These are phyloP conservation scores for Acanthurus tractus DNA, from an alignment of 2,797 vertebrate genomes.

Conservation along the genomic window DNA sequence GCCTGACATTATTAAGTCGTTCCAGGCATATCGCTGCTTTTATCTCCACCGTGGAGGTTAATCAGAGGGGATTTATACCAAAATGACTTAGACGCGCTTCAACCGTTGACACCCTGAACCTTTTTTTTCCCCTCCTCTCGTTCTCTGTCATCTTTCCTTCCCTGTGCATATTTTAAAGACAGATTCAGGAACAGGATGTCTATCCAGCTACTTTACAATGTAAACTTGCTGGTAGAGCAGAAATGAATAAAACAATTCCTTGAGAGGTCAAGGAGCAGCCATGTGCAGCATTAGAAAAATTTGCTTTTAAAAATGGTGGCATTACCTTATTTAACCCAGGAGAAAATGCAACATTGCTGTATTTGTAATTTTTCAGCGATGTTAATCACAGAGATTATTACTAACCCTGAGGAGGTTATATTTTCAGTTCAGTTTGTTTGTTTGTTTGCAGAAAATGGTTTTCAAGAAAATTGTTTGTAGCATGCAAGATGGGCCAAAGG, in stretches of 20 bases:
- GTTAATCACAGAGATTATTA: constrained; percentile 31
- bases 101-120: constrained; percentile 33
- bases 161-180: constrained; percentile 54
- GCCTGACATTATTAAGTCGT: constrained; percentile 78
- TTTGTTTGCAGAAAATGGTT: too few relatives aligned
- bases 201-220: constrained; percentile 17
- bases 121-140: not conserved
- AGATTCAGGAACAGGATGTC: constrained; percentile 18
- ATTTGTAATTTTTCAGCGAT: constrained; percentile 29
- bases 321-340: constrained; percentile 1
- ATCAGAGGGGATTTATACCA: constrained; percentile 76
- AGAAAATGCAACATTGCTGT: constrained; percentile 13
- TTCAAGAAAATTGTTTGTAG: too few relatives aligned
- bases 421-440: too few relatives aligned
- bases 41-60: constrained; percentile 74
- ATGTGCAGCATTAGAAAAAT: not conserved
- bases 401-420: too few relatives aligned
- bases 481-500: too few relatives aligned
- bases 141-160: constrained; percentile 26
- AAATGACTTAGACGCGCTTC: constrained; percentile 52
- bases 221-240: constrained; percentile 12
- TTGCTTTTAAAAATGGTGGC: not conserved
- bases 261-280: not conserved
- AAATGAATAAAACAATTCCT: not conserved
- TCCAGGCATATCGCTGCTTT: constrained; percentile 78